Conservation (phyloP, 2,113 vertebrate genomes). For the Chloroceryle aenea region DNA sequence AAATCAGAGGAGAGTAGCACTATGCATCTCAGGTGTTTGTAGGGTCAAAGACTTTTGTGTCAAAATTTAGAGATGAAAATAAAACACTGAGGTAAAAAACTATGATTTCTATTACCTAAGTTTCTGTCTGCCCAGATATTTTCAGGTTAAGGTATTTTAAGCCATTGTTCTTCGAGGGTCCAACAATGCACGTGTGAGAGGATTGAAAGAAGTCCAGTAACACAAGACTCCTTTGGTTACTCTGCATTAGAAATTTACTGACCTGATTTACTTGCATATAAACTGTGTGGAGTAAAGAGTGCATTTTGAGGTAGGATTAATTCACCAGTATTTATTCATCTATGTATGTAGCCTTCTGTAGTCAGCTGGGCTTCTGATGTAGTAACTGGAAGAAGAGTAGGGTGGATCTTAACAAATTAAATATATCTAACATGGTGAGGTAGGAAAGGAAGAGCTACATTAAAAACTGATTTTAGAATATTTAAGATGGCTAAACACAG, state of each 20-base stretch:
- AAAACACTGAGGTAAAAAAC: not conserved
- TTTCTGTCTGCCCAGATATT: not conserved
- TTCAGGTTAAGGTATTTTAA: not conserved
- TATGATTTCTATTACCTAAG: not conserved
- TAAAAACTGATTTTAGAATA: not conserved
- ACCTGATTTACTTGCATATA: not conserved
- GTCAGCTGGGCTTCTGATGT: not conserved
- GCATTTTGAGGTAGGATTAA: not conserved
- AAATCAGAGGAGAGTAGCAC: not conserved
- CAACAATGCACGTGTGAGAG: not conserved
- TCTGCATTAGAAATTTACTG: not conserved
- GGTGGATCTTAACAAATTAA: not conserved
- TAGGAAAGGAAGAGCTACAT: not conserved
- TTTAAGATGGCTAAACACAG: not conserved
- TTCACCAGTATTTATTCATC: not conserved
- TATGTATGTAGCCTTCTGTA: not conserved
- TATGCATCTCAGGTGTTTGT: not conserved
- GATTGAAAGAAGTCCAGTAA: not conserved
- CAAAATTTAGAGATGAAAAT: not conserved
- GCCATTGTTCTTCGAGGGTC: fast-evolving
- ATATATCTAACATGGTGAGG: not conserved
- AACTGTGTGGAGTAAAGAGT: not conserved
- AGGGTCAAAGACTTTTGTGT: not conserved
- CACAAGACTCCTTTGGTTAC: not conserved
- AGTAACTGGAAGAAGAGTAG: not conserved